These are phyloP conservation scores for Brachynemurus nebulosus DNA, from an alignment of 2,888 invertebrate genomes.

Conservation along the genomic window DNA sequence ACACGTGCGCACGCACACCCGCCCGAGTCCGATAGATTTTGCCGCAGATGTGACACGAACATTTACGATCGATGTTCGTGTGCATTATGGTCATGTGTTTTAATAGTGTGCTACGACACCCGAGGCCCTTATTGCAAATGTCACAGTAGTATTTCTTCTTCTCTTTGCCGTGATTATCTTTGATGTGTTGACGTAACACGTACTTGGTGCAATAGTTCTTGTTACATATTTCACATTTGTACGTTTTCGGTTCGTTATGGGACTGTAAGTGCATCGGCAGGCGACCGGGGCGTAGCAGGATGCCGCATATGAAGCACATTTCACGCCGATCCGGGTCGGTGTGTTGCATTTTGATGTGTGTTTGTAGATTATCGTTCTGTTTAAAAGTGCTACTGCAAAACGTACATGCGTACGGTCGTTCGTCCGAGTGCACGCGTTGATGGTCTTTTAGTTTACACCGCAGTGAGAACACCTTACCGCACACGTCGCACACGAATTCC, in stretches of 20 bases:
- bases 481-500: background rate
- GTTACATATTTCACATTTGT: background rate
- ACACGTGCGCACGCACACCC: background rate
- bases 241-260: background rate
- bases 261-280: background rate
- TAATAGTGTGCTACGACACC: background rate
- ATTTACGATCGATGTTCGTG: background rate
- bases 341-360: background rate
- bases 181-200: background rate
- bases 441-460: background rate
- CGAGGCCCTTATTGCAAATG: background rate
- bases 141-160: background rate
- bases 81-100: background rate
- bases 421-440: background rate
- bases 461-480: background rate
- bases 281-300: background rate
- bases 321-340: background rate
- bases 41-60: slow-evolving; percentile 1
- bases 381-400: background rate
- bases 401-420: background rate
- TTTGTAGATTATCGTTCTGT: background rate
- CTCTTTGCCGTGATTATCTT: background rate
- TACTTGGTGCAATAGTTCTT: background rate
- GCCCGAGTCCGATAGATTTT: background rate
- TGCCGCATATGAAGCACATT: background rate